Evolutionary conservation across 2,797 vertebrate species (phyloP).

Genomic region (Bovichtus diacanthus): DNA sequence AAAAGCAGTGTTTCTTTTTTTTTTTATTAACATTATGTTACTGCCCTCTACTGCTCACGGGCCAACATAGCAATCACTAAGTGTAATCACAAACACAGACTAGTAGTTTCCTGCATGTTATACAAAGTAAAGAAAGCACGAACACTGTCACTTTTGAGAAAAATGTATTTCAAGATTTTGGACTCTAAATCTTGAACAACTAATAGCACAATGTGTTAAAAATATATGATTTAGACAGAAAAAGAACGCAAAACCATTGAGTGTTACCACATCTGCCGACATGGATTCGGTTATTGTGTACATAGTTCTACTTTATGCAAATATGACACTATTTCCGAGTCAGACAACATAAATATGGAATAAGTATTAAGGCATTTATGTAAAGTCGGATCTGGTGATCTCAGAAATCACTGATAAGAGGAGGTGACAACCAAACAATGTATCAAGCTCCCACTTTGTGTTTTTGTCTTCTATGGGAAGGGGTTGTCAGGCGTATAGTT

Average conservation of each 20-base stretch:
- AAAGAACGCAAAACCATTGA: slow-evolving; percentile 5
- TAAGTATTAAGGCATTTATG: slow-evolving; percentile 33
- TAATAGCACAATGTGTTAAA: slow-evolving; percentile 1
- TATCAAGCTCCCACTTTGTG: not conserved
- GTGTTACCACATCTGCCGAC: slow-evolving; percentile 5
- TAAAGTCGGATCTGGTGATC: slow-evolving; percentile 46
- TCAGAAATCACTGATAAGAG: slow-evolving; percentile 27
- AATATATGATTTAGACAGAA: slow-evolving; percentile 24
- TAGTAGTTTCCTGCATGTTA: not conserved
- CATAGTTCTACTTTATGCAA: not conserved
- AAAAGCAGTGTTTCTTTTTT: not conserved
- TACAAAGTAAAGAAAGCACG: not conserved
- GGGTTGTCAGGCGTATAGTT: slow-evolving; percentile 86
- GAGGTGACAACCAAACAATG: not conserved
- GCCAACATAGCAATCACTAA: slow-evolving; percentile 11
- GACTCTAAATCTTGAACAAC: slow-evolving; percentile 14
- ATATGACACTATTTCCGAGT: not conserved
- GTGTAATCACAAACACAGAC: not conserved
- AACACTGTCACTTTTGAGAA: slow-evolving; percentile 1
- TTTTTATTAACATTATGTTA: not conserved
- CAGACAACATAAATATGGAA: slow-evolving; percentile 43
- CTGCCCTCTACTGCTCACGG: slow-evolving; percentile 54
- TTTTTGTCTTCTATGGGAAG: slow-evolving; percentile 74
- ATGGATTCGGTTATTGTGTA: not conserved
- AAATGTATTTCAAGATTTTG: slow-evolving; percentile 51